Evolutionary conservation across 2,888 invertebrate species (phyloP).

Genomic region (Dichetophora obliterata): DNA sequence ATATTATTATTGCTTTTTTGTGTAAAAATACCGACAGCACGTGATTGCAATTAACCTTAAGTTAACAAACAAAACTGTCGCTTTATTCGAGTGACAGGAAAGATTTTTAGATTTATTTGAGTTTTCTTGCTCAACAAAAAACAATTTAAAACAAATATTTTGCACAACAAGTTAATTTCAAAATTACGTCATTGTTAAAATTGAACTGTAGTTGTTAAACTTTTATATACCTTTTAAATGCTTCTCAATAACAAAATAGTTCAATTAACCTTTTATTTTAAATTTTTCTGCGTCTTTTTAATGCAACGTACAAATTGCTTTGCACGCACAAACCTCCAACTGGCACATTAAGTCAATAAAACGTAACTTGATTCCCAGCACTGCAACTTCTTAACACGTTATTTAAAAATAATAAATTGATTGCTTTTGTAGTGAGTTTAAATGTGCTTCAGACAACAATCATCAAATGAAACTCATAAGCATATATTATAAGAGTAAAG

Average conservation of each 20-base stretch:
- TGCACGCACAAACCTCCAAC: not conserved
- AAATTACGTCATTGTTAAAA: not conserved
- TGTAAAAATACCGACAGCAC: not conserved
- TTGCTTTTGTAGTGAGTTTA: not conserved
- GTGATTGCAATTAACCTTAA: constrained; percentile 21
- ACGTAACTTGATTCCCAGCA: not conserved
- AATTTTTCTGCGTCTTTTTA: not conserved
- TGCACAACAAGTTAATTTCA: not conserved
- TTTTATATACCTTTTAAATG: not conserved
- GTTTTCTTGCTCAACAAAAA: not conserved
- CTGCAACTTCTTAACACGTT: not conserved
- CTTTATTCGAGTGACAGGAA: not conserved
- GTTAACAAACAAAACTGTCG: constrained; percentile 20
- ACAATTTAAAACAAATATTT: not conserved
- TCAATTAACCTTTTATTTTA: not conserved
- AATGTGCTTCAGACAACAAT: not conserved
- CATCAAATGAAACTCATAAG: not conserved
- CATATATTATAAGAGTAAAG: not conserved
- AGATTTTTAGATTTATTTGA: too few species aligned
- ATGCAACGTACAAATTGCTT: too few species aligned
- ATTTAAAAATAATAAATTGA: not conserved
- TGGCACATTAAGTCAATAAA: constrained; percentile 6
- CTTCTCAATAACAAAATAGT: too few species aligned
- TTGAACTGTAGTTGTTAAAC: not conserved
- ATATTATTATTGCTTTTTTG: not conserved